These are phyloP conservation scores for Drosophila micromelanica DNA, from an alignment of 1,140 invertebrate genomes.

Conservation along the genomic window DNA sequence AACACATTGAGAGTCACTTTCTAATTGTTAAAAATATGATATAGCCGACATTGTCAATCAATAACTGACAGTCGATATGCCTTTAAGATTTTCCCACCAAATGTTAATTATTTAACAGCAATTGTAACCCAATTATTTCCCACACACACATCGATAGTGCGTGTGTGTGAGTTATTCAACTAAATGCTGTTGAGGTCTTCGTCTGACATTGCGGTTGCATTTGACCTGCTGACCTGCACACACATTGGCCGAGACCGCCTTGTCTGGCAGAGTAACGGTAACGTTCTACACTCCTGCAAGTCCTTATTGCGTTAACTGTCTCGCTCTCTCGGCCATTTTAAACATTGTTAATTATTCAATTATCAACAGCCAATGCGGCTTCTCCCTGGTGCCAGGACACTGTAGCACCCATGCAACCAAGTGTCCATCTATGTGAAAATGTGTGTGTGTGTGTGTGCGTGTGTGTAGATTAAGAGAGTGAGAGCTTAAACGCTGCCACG, in stretches of 20 bases:
- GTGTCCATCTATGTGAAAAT: constrained; percentile 33
- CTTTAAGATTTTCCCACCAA: constrained; percentile 71
- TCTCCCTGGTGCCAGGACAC: constrained; percentile 38
- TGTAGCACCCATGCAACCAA: constrained; percentile 47
- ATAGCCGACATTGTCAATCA: constrained; percentile 54
- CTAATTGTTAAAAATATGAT: constrained; percentile 31
- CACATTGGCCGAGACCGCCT: background rate
- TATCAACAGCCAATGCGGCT: constrained; percentile 73
- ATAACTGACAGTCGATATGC: constrained; percentile 61
- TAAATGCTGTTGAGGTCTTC: constrained; percentile 52
- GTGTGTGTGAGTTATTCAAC: constrained; percentile 28
- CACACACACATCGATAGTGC: constrained; percentile 4
- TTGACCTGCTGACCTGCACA: constrained; percentile 75
- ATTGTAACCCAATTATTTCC: constrained; percentile 61
- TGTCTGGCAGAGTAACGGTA: constrained; percentile 34
- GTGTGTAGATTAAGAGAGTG: constrained; percentile 9
- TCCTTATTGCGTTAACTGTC: too few species aligned
- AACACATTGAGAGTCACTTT: constrained; percentile 50
- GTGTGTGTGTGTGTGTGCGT: constrained; percentile 6
- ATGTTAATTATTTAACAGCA: constrained; percentile 70
- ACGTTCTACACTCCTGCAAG: background rate
- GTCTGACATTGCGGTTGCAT: constrained; percentile 79
- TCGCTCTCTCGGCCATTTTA: constrained; percentile 61
- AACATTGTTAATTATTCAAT: constrained; percentile 83
- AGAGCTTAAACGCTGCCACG: constrained; percentile 19